Base-by-base conservation (phyloP, 2,888 invertebrate species). In the Zhengitettix transpicula region DNA sequence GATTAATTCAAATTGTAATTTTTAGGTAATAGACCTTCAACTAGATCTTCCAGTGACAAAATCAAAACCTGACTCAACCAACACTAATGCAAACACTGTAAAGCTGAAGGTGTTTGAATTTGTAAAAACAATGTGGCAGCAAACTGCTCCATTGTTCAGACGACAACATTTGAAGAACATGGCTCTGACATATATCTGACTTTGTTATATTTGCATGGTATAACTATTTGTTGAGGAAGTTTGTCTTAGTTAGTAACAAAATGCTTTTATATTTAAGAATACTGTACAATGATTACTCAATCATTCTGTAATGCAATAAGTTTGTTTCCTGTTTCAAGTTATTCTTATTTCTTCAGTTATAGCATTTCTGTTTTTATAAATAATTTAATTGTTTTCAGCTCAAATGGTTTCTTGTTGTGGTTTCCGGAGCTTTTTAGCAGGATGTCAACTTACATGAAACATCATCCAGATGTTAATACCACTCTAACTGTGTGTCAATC, bases 181-280 rank as follows among this genome's bases (percentile, higher is more conserved):
- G 8, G 60, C 72, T 1, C 67, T 74, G 65, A 68, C 73, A 12
- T 74, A 71, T 61, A 42, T 64, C 74, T 55, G 74, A 75, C 61
- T 75, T 75, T 66, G 73, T 73, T 54, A 69, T 73, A 47, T 74
- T 74, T 60, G 64, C 67, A 10, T 71, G 71, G 41, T 71, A 68
- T 16, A 5, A 28, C 28, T 28, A 28, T 28, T 28, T 28, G 28
- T 28, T 28, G 28, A 28, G 28, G 7, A 28, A 28, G 3, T 28
- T 28, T 28, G 28, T 2, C 7, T 28, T 28, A 28, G 28, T 28
- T 28, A 28, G 28, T 28, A 28, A 28, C 28, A 28, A 7, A 28
- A 28, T 28, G 28, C 28, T 28, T 7, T 28, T 28, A n/a, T n/a
- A n/a, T n/a, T n/a, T n/a, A n/a, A n/a, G n/a, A n/a, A n/a, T n/a